Conservation (phyloP, 2,797 vertebrate genomes). For the Botia kubotai region DNA sequence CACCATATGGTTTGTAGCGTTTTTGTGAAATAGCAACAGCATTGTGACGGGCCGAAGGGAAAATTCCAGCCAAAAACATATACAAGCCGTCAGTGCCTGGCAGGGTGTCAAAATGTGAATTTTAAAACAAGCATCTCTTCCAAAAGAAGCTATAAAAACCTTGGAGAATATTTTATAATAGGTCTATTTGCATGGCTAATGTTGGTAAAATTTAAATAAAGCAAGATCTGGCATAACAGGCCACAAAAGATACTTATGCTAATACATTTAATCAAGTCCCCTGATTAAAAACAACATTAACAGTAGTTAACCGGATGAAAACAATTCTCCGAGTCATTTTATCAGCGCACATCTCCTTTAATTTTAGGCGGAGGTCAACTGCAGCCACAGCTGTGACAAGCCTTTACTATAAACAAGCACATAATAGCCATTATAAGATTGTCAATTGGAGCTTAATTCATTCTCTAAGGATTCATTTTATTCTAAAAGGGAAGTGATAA, state of each 20-base stretch:
- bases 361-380: slow-evolving; percentile 45
- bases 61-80: slow-evolving; percentile 47
- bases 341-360: slow-evolving; percentile 1
- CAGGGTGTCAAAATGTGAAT: slow-evolving; percentile 36
- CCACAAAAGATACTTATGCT: not conserved
- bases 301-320: not conserved
- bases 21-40: slow-evolving; percentile 27
- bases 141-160: slow-evolving; percentile 9
- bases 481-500: slow-evolving; percentile 30
- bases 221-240: not conserved
- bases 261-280: not conserved
- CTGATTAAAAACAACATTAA: not conserved
- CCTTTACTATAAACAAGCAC: slow-evolving; percentile 43
- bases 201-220: not conserved
- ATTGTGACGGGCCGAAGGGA: slow-evolving; percentile 4
- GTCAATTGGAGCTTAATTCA: slow-evolving; percentile 18
- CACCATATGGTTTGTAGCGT: slow-evolving; percentile 4
- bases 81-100: slow-evolving; percentile 38
- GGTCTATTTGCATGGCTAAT: not conserved
- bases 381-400: slow-evolving; percentile 28
- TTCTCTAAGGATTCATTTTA: not conserved
- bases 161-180: not conserved
- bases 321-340: not conserved
- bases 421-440: slow-evolving; percentile 38
- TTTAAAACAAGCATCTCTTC: slow-evolving; percentile 45